Percentiles rank a stretch among this genome's conserved stretches.
Conservation (phyloP, 2,113 vertebrate species). For the Anser brachyrhynchus region DNA sequence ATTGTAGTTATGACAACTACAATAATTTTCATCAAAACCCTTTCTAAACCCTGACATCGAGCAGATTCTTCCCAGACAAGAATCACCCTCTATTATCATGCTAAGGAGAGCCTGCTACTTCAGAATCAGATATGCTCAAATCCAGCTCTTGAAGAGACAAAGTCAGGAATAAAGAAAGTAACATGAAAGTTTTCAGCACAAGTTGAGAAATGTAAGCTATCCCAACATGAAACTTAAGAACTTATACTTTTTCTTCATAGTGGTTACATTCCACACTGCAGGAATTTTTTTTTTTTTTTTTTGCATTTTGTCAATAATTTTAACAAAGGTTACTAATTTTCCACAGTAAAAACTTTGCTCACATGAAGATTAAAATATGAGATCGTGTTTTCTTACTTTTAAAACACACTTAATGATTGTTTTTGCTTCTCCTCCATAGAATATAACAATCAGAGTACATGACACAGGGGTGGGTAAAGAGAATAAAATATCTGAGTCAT, state of each 20-base stretch:
- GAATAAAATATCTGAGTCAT: neutral
- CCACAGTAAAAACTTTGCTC: neutral
- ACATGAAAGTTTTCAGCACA: neutral
- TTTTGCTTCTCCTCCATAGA: neutral
- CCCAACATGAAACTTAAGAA: neutral
- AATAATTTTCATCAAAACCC: neutral
- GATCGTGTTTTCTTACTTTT: neutral
- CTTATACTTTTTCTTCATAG: neutral
- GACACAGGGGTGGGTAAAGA: neutral
- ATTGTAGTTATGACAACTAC: neutral
- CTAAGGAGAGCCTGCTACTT: neutral
- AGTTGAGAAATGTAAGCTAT: neutral
- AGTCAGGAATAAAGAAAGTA: neutral
- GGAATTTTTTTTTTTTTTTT: neutral
- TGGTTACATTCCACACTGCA: neutral
- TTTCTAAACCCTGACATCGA: neutral
- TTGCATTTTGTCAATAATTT: neutral
- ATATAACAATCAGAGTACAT: neutral
- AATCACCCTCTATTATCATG: neutral
- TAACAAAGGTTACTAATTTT: neutral
- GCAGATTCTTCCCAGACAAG: neutral
- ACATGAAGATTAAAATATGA: neutral
- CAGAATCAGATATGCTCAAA: neutral
- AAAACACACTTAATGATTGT: neutral
- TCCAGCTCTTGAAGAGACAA: neutral